Conservation (phyloP, 2,113 vertebrate species). For the Proteles cristata region DNA sequence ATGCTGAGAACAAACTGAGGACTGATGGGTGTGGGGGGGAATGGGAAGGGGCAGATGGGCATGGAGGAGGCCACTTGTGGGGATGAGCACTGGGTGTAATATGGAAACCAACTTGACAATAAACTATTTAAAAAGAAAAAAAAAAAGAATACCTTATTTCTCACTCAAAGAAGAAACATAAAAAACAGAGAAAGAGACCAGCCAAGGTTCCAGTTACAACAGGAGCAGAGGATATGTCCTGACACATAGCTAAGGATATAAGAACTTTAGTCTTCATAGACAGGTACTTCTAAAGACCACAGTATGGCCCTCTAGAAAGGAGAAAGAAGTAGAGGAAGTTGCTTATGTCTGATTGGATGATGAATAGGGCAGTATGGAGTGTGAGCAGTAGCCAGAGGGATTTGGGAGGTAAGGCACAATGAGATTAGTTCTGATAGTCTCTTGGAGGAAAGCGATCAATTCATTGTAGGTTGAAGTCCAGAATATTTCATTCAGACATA, state of each 20-base stretch:
- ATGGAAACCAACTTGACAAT: too few relatives aligned
- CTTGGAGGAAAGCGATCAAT: not conserved
- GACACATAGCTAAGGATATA: not conserved
- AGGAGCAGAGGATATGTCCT: not conserved
- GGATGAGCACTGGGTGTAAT: too few relatives aligned
- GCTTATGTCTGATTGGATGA: not conserved
- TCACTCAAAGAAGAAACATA: too few relatives aligned
- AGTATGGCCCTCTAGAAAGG: not conserved
- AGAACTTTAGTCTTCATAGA: not conserved
- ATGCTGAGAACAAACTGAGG: too few relatives aligned
- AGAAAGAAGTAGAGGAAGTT: not conserved
- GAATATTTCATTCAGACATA: conserved; percentile 24
- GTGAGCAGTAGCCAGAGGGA: not conserved
- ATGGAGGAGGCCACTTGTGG: too few relatives aligned
- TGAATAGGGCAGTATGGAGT: not conserved
- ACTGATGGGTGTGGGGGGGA: too few relatives aligned
- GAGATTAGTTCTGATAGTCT: not conserved
- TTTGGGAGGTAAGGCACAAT: not conserved
- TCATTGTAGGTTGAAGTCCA: not conserved
- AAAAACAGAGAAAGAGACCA: not conserved
- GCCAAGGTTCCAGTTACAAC: not conserved
- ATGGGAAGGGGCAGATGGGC: too few relatives aligned
- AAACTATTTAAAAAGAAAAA: too few relatives aligned
- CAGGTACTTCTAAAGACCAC: not conserved
- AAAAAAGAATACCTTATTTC: too few relatives aligned